Conservation (phyloP, 23 tunicate species). For the Oikopleura vanhoeffeni region DNA sequence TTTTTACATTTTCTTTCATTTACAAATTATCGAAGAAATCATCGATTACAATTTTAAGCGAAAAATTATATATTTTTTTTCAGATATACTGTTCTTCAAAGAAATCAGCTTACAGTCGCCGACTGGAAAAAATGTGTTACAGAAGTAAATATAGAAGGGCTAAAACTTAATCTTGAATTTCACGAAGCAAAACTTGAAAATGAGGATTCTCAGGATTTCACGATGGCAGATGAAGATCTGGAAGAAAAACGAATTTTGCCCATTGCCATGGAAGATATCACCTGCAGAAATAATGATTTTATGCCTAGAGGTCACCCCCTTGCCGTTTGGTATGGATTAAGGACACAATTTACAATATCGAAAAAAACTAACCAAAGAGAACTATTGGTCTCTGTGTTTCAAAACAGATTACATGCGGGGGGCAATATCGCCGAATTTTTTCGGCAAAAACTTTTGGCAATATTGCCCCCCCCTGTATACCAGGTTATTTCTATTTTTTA, state of each 20-base stretch:
- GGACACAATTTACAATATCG: neutral
- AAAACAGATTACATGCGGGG: too few species aligned
- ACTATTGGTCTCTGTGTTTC: too few species aligned
- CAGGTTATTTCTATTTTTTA: too few species aligned
- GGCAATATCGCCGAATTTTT: too few species aligned
- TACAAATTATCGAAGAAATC: too few species aligned
- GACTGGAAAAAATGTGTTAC: neutral
- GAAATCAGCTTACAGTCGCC: neutral
- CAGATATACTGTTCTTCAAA: neutral
- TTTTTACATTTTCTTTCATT: too few species aligned
- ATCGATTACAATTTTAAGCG: too few species aligned
- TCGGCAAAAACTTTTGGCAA: too few species aligned
- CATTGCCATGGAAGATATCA: slow-evolving; percentile 34
- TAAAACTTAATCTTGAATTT: neutral
- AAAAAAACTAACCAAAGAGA: neutral
- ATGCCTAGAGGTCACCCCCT: slow-evolving; percentile 87
- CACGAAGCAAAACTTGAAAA: neutral
- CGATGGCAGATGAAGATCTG: neutral
- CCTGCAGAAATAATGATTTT: slow-evolving; percentile 55
- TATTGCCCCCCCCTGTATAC: too few species aligned
- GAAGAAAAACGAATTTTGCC: neutral
- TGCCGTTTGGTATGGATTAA: slow-evolving; percentile 16
- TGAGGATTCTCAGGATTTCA: neutral
- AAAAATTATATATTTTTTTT: too few species aligned
- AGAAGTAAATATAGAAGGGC: neutral